Conservation (phyloP, 2,113 vertebrate species). For the Formicarius rufipectus region DNA sequence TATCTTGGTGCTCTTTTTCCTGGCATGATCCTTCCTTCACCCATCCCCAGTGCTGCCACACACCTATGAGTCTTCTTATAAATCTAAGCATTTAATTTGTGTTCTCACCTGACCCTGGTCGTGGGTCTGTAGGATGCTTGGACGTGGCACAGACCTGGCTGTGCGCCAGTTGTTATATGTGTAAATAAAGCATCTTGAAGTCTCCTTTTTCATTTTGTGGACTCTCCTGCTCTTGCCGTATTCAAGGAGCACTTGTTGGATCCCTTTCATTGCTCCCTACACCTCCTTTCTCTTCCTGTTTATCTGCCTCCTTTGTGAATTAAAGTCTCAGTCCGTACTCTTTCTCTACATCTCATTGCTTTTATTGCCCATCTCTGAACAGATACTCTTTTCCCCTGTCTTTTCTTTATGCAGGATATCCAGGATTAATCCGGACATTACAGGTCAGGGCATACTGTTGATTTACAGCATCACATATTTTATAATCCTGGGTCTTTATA, state of each 20-base stretch:
- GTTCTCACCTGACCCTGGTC: not conserved
- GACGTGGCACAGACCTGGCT: not conserved
- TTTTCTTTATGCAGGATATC: not conserved
- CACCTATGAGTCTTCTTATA: not conserved
- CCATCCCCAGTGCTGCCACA: not conserved
- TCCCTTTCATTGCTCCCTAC: not conserved
- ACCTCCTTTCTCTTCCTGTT: not conserved
- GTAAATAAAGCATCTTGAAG: not conserved
- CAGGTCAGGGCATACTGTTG: not conserved
- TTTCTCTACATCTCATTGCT: not conserved
- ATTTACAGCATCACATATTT: not conserved
- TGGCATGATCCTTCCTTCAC: not conserved
- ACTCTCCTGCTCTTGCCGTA: not conserved
- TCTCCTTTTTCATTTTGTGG: not conserved
- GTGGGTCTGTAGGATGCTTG: accelerated
- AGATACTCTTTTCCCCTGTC: not conserved
- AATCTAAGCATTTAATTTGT: not conserved
- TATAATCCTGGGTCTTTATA: not conserved
- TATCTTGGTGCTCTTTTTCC: not conserved
- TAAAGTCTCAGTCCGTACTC: not conserved
- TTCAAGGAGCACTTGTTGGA: accelerated
- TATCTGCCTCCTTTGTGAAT: not conserved
- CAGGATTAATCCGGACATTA: not conserved
- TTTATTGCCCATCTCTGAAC: not conserved
- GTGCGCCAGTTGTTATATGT: too few species aligned